These are phyloP conservation scores for Hemiscyllium ocellatum DNA, from an alignment of 2,113 vertebrate species.

Conservation along the genomic window DNA sequence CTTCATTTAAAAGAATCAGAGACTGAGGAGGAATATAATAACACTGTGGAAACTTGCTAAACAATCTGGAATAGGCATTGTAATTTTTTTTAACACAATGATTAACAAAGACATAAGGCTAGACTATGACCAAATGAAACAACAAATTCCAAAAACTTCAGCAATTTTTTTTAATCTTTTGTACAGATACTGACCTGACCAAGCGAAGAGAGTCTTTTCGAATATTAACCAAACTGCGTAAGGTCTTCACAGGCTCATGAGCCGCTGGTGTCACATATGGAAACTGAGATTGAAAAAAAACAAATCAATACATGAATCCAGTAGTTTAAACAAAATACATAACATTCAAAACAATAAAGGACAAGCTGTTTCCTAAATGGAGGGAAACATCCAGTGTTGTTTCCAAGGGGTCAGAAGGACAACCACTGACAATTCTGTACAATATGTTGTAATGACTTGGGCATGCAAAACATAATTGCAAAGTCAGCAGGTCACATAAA, in stretches of 20 bases:
- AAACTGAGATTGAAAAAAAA: conserved; percentile 63
- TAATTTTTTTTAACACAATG: background rate
- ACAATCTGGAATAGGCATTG: background rate
- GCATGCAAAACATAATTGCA: background rate
- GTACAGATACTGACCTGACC: conserved; percentile 66
- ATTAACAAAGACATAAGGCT: background rate
- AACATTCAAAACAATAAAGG: background rate
- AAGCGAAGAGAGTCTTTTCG: conserved; percentile 92
- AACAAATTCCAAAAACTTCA: background rate
- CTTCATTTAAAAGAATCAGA: background rate
- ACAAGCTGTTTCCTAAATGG: background rate
- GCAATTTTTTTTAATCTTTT: background rate
- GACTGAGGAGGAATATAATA: background rate
- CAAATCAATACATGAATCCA: background rate
- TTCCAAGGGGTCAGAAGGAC: background rate
- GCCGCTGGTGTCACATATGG: conserved; percentile 92
- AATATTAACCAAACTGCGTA: conserved; percentile 93
- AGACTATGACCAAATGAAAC: background rate
- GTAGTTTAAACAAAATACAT: background rate
- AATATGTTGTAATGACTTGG: background rate
- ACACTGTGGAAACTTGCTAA: background rate
- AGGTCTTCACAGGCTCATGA: conserved; percentile 92
- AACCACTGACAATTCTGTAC: background rate
- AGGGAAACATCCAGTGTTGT: background rate
- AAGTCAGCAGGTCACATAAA: background rate